Conservation (phyloP, 2,888 invertebrate genomes). For the Lasioglossum villosulum region DNA sequence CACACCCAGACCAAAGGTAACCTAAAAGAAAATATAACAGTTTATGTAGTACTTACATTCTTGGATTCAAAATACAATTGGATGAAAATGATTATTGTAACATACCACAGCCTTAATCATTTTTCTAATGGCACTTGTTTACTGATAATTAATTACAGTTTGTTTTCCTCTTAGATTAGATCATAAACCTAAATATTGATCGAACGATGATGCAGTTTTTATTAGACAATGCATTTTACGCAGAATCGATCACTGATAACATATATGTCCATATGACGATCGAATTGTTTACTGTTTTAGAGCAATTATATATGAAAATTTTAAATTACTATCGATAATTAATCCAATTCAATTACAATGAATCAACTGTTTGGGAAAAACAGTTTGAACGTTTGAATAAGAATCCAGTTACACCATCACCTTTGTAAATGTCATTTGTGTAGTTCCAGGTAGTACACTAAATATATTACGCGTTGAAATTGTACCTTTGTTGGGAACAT, state of each 20-base stretch:
- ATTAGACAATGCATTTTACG: constrained; percentile 8
- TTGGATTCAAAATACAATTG: neutral
- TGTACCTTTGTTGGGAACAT: neutral
- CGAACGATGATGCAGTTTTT: neutral
- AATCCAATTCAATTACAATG: neutral
- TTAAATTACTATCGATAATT: neutral
- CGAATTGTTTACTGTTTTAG: neutral
- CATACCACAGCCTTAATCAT: constrained; percentile 81
- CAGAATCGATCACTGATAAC: constrained; percentile 2
- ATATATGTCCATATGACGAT: neutral
- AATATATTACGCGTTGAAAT: neutral
- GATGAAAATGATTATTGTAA: constrained; percentile 18
- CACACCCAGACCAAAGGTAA: constrained; percentile 89
- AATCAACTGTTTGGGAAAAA: neutral
- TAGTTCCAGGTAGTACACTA: neutral
- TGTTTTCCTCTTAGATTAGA: neutral
- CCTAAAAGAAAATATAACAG: constrained; percentile 85
- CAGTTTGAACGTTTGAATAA: neutral
- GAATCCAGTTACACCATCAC: neutral
- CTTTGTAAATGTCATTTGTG: neutral
- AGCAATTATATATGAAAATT: constrained; percentile 15
- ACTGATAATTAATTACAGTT: neutral
- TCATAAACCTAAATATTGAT: neutral
- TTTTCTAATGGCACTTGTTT: constrained; percentile 39
- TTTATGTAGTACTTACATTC: neutral